phyloP scores from a whole-genome alignment of 2,797 vertebrate genomes.

The Acanthurus leucopareius region DNA sequence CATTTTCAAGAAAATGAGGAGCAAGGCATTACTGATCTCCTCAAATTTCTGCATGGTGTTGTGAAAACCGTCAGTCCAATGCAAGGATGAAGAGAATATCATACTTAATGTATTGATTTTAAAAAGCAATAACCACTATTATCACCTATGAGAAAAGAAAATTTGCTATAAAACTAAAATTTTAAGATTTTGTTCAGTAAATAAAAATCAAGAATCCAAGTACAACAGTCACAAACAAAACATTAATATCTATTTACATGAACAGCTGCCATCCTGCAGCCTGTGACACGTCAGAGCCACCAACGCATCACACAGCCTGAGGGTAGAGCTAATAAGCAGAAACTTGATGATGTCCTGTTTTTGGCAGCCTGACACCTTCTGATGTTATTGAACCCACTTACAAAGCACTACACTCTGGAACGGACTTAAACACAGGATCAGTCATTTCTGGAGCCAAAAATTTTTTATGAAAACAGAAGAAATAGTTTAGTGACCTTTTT shows the following conservation, averaged over 20 bases:
- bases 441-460: too few species aligned
- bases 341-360: background rate
- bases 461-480: too few species aligned
- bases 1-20: background rate
- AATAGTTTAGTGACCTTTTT: too few species aligned
- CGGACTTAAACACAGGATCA: background rate
- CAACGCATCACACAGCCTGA: background rate
- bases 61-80: too few species aligned
- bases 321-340: constrained; percentile 1
- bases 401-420: background rate
- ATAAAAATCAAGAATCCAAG: background rate
- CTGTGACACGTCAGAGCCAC: background rate
- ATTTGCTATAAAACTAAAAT: too few species aligned
- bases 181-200: background rate
- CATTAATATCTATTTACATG: background rate
- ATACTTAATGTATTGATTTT: background rate
- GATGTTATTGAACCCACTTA: background rate
- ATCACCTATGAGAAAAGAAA: background rate
- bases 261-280: constrained; percentile 8
- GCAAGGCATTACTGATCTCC: background rate
- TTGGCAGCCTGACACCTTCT: background rate
- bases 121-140: background rate
- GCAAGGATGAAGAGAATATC: background rate
- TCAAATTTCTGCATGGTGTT: too few species aligned
- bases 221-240: background rate